Conservation (phyloP, 2,888 invertebrate species). For the Lysandra bellargus region DNA sequence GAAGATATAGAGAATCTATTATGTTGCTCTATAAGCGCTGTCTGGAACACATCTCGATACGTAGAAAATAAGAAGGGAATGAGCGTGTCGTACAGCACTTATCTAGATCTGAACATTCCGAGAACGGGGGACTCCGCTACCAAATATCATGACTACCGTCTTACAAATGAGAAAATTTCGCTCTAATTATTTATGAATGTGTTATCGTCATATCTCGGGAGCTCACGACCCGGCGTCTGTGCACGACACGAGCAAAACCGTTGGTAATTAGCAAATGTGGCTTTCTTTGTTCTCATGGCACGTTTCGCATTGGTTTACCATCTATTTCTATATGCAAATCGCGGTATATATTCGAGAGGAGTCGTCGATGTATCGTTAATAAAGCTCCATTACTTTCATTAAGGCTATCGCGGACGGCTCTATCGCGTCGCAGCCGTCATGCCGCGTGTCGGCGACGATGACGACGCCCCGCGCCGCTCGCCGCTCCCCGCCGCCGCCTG, state of each 20-base stretch:
- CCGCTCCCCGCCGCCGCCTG: slow-evolving; percentile 48
- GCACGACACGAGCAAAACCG: slow-evolving; percentile 79
- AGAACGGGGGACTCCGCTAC: slow-evolving; percentile 73
- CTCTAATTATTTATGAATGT: slow-evolving; percentile 82
- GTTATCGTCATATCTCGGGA: slow-evolving; percentile 78
- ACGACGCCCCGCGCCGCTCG: slow-evolving; percentile 57
- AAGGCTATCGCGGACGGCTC: slow-evolving; percentile 75
- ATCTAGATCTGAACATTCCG: slow-evolving; percentile 73
- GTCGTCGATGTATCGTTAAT: slow-evolving; percentile 72
- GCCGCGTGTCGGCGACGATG: slow-evolving; percentile 71
- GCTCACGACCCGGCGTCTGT: slow-evolving; percentile 78
- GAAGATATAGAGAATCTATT: slow-evolving; percentile 29
- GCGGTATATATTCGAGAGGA: slow-evolving; percentile 59
- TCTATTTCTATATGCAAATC: slow-evolving; percentile 67
- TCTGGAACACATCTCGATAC: slow-evolving; percentile 43
- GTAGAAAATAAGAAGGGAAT: slow-evolving; percentile 64
- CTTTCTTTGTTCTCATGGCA: slow-evolving; percentile 80
- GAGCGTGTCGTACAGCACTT: slow-evolving; percentile 71
- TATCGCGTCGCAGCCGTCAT: slow-evolving; percentile 76
- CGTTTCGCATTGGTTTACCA: slow-evolving; percentile 67
- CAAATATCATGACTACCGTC: slow-evolving; percentile 80
- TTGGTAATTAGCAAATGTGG: slow-evolving; percentile 78
- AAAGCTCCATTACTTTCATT: slow-evolving; percentile 80
- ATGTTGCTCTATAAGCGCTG: slow-evolving; percentile 33
- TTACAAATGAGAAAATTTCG: slow-evolving; percentile 81